These are phyloP conservation scores for Oceanodroma tethys DNA, from an alignment of 2,113 vertebrate species.

Conservation along the genomic window DNA sequence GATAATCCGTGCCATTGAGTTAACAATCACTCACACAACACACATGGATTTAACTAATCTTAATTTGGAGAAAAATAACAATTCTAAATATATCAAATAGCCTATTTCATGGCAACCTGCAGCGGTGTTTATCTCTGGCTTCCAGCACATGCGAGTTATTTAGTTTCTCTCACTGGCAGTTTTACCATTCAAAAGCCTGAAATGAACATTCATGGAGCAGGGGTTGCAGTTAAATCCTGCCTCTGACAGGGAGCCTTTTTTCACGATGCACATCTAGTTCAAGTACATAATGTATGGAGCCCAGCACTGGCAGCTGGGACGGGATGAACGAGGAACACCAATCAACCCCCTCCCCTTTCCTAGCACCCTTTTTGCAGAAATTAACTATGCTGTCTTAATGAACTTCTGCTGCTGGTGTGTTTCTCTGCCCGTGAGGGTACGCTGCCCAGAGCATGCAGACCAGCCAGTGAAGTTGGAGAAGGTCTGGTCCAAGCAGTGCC, in stretches of 20 bases:
- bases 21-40: constrained; percentile 72
- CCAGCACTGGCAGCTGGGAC: neutral
- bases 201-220: constrained; percentile 49
- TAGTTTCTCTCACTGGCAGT: constrained; percentile 60
- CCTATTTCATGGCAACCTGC: constrained; percentile 68
- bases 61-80: constrained; percentile 81
- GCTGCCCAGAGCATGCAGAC: neutral
- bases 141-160: constrained; percentile 70
- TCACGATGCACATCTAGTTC: neutral
- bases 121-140: constrained; percentile 72
- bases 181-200: constrained; percentile 68
- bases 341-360: neutral
- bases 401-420: neutral
- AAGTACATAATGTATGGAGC: neutral
- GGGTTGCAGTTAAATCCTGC: constrained; percentile 55
- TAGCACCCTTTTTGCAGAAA: constrained; percentile 14
- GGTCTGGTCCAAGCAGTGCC: neutral
- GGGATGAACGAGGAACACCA: constrained; percentile 5
- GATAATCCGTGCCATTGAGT: constrained; percentile 75
- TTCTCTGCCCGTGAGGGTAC: neutral
- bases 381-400: neutral
- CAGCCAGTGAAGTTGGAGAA: neutral
- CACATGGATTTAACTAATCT: constrained; percentile 79
- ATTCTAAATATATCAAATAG: constrained; percentile 76
- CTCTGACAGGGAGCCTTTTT: constrained; percentile 45